Percentiles rank a stretch among this genome's conserved stretches.
Conservation (phyloP, 2,888 invertebrate genomes). For the Microctonus brassicae region DNA sequence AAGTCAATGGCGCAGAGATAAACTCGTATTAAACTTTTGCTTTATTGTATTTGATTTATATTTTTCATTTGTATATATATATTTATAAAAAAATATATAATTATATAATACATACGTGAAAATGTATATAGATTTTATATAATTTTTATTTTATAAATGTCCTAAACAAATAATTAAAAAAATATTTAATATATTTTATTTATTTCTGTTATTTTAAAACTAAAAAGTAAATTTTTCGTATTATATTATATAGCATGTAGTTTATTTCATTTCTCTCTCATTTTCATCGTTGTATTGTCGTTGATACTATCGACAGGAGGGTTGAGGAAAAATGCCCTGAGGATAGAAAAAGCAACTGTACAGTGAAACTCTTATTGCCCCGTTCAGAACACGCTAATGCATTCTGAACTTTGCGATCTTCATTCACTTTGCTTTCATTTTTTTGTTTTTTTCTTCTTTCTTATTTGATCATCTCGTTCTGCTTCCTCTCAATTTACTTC, state of each 20-base stretch:
- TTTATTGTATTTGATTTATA: background rate
- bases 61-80: background rate
- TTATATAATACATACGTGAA: background rate
- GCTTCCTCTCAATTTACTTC: background rate
- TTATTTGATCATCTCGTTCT: background rate
- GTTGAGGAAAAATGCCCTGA: background rate
- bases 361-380: slow-evolving; percentile 11
- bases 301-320: background rate
- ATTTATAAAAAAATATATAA: background rate
- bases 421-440: background rate
- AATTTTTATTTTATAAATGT: background rate
- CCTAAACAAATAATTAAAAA: background rate
- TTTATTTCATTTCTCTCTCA: background rate
- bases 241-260: background rate
- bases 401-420: slow-evolving; percentile 17
- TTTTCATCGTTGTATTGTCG: background rate
- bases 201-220: too few species aligned
- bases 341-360: background rate
- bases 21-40: slow-evolving; percentile 31
- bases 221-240: background rate
- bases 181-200: background rate
- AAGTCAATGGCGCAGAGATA: slow-evolving; percentile 28
- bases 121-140: too few species aligned
- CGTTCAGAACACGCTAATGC: slow-evolving; percentile 24
- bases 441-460: background rate